Evolutionary conservation across 2,888 invertebrate genomes (phyloP), one percentile per base, ranked within the genome.

Genomic region (Altica lythri): DNA sequence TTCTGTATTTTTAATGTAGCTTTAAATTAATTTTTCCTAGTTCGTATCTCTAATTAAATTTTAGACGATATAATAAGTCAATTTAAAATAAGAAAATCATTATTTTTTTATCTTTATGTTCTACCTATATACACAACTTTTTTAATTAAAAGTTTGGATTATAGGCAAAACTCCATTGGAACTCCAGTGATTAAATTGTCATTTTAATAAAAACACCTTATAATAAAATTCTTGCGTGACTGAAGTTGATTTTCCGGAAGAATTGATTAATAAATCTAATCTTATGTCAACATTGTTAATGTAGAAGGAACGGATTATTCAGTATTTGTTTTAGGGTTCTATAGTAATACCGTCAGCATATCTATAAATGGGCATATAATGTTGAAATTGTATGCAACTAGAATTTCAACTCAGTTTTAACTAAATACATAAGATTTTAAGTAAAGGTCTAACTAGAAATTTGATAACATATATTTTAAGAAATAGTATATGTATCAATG

Each of bases 181-280:
- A 29, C 13, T 10, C 6, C 16, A n/a, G 30, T 49, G 42, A 49
- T 49, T 49, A 49, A 49, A 32, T 49, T 40, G 49, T 49, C 40
- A 49, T 45, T 45, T 32, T 34, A 32, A 45, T 49, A 49, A 49
- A 49, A 49, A 49, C 40, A 40, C 40, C 49, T 49, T 32, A 42
- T 32, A 40, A 27, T 17, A 49, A 49, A 42, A 32, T 40, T 27
- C 40, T 42, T 25, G 48, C 48, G 38, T 49, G 40, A 49, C 40
- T 49, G 17, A 32, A 13, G 45, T 22, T 14, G 19, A 40, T 49
- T 40, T 49, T 40, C 22, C 9, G 18, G 13, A 19, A 32, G n/a
- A 37, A 49, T 40, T 49, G 49, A 42, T 40, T 40, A n/a, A 42
- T n/a, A 42, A 49, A 49, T 49, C 49, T 19, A 14, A 42, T 5